Percentiles rank a stretch among this genome's conserved stretches.
phyloP scores from a whole-genome alignment of 2,113 vertebrate species.

The Anhinga rufa region DNA sequence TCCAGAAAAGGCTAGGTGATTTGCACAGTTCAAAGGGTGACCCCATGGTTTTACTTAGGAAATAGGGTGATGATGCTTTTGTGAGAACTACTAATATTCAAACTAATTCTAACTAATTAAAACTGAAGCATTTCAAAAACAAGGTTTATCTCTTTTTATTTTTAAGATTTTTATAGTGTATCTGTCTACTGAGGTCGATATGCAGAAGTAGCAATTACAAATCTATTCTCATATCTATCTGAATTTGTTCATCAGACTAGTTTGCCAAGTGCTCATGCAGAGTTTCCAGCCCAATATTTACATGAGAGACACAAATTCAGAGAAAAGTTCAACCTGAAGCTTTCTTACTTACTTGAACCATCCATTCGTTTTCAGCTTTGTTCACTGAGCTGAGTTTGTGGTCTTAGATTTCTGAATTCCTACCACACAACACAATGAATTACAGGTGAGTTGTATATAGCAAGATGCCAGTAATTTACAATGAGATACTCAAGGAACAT shows the following conservation, averaged over 20 bases:
- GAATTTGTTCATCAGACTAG: background rate
- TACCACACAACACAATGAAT: background rate
- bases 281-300: background rate
- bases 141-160: background rate
- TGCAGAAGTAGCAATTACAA: background rate
- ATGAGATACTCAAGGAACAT: background rate
- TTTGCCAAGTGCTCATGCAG: background rate
- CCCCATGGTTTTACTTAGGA: background rate
- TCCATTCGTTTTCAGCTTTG: background rate
- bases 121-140: background rate
- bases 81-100: background rate
- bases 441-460: background rate
- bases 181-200: background rate
- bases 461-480: background rate
- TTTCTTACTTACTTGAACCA: background rate
- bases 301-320: background rate
- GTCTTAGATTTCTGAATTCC: background rate
- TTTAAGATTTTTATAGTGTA: background rate
- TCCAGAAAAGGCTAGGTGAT: background rate
- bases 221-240: background rate
- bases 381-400: background rate
- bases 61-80: background rate
- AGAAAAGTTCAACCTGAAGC: background rate
- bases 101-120: background rate
- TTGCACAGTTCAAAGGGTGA: background rate